phyloP scores from a whole-genome alignment of 37 sponge, comb jelly and placozoan genomes.

The Crambe crambe region DNA sequence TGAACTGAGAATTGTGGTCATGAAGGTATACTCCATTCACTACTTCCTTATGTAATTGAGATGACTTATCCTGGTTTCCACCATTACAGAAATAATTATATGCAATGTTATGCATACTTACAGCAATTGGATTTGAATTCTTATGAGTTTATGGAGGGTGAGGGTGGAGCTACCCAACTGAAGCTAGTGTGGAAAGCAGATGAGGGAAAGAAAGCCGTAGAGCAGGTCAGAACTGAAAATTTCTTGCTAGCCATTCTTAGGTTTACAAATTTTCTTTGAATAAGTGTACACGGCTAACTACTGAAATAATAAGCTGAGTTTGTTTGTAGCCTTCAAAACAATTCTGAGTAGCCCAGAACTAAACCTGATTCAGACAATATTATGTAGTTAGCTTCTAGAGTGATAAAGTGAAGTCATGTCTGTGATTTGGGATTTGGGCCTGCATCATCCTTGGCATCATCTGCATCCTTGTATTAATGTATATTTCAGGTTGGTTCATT shows the following conservation, averaged over 20 bases:
- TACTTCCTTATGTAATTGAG: too few relatives aligned
- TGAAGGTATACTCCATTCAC: neutral
- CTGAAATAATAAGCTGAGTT: too few relatives aligned
- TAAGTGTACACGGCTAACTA: too few relatives aligned
- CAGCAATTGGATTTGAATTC: neutral
- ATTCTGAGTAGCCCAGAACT: too few relatives aligned
- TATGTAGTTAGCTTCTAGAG: too few relatives aligned
- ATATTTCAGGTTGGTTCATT: neutral
- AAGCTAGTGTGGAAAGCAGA: neutral
- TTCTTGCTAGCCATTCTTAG: neutral
- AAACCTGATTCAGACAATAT: too few relatives aligned
- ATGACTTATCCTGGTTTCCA: too few relatives aligned
- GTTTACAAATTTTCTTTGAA: neutral
- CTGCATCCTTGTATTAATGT: neutral
- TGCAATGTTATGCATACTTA: too few relatives aligned
- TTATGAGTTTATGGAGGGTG: neutral
- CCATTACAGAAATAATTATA: too few relatives aligned
- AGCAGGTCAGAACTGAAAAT: conserved; percentile 6
- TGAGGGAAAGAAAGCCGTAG: neutral
- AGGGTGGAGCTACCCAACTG: neutral
- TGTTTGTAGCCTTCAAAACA: too few relatives aligned
- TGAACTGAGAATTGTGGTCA: too few relatives aligned
- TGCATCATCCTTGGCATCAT: neutral
- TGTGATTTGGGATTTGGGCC: neutral
- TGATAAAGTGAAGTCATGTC: neutral